These are phyloP conservation scores for Aleiodes testaceus DNA, from an alignment of 2,888 invertebrate genomes.

Conservation along the genomic window DNA sequence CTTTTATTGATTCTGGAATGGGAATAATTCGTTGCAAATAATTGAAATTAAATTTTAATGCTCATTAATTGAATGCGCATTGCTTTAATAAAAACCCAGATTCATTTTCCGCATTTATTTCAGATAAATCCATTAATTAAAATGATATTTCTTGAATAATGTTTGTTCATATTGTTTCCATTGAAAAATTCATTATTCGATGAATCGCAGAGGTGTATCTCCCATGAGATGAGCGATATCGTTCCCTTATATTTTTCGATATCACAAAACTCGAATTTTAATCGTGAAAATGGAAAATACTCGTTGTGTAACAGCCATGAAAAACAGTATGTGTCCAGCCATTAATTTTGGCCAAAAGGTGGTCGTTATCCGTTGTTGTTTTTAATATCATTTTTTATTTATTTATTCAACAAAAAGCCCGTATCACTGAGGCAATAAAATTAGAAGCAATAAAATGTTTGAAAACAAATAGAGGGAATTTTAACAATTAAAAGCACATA, in stretches of 20 bases:
- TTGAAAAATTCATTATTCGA: conserved; percentile 14
- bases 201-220: conserved; percentile 38
- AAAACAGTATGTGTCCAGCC: conserved; percentile 38
- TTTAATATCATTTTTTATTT: conserved; percentile 7
- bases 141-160: too few species aligned
- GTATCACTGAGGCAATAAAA: conserved; percentile 37
- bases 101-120: too few species aligned
- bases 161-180: too few species aligned
- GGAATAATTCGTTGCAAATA: too few species aligned
- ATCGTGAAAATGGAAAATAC: conserved; percentile 56
- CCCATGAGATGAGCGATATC: conserved; percentile 39
- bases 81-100: too few species aligned
- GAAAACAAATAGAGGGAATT: not conserved
- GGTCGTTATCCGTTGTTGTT: conserved; percentile 25
- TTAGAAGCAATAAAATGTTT: conserved; percentile 29
- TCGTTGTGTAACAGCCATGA: conserved; percentile 25
- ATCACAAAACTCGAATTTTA: conserved; percentile 51
- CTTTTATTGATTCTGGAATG: too few species aligned
- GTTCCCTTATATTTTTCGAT: conserved; percentile 33
- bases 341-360: conserved; percentile 37
- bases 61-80: too few species aligned
- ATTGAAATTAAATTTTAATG: too few species aligned
- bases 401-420: not conserved
- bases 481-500: too few species aligned
- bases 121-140: too few species aligned